Base-by-base conservation (phyloP, 2,888 invertebrate genomes). In the Ormyrus rosae region DNA sequence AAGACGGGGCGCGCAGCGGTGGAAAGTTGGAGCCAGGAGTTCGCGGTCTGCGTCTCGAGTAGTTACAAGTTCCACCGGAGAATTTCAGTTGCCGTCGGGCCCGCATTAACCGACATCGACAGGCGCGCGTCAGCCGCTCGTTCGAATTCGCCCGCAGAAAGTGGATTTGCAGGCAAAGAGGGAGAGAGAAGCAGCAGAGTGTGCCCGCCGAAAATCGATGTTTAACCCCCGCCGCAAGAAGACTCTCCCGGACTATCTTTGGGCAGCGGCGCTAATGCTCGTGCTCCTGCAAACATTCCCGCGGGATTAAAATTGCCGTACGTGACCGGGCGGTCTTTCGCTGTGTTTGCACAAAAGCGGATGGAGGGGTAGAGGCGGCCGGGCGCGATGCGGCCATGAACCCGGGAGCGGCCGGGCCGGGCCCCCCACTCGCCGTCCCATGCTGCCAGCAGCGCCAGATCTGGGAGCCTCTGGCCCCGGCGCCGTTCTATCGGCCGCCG, bases 351-450 rank as follows among this genome's bases (percentile, higher is more conserved):
- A n/a, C n/a, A 51, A n/a, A 46, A 34, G 53, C 34, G 19, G 34
- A 9, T 4, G 51, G 53, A 51, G n/a, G 19, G 13, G 7, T 19
- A 55, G 68, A 68, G 19, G 73, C 48, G 19, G 48, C 11, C 48
- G 71, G 10, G 48, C 19, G 19, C 45, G 45, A 51, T 61, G 71
- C 85, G 88, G 89, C 86, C 89, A 90, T 90, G 90, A 89, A 89
- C 88, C 87, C 87, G 88, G 88, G 89, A 87, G 89, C 88, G 90
- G 89, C 90, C 90, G 89, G 90, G 88, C 88, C 90, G 88, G 89
- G 89, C 83, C 90, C 50, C 34, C 6, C 65, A 8, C 6, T 64
- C 10, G 8, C 53, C n/a, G 50, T 7, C 58, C 9, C 53, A 46
- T 7, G 48, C 46, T 10, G 48, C 10, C 76, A 10, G n/a, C 50